A percentile compares a stretch with the other conserved stretches of the same genome.
These are phyloP conservation scores for Euphonia xanthogaster DNA, from an alignment of 2,797 vertebrate genomes.

Conservation along the genomic window DNA sequence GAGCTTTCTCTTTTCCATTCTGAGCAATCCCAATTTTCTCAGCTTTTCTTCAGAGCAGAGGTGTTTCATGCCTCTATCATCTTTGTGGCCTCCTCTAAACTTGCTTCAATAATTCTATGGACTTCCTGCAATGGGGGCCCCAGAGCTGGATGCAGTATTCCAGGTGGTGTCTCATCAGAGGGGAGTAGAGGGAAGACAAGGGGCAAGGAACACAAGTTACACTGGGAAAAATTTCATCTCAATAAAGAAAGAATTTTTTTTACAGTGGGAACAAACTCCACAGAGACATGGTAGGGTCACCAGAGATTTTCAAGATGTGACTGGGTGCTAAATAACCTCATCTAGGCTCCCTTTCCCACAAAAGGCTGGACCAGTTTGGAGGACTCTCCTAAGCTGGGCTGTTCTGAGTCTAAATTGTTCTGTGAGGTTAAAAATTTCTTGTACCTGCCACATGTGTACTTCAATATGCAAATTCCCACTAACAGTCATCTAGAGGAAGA, in stretches of 20 bases:
- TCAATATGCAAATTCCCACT: not conserved
- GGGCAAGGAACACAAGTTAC: not conserved
- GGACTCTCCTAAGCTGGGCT: not conserved
- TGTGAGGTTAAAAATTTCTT: not conserved
- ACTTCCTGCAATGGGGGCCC: rapidly evolving
- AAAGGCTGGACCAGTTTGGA: not conserved
- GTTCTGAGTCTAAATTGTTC: not conserved
- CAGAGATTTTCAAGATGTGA: not conserved
- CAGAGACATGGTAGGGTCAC: not conserved
- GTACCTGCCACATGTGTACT: not conserved
- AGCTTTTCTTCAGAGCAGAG: not conserved
- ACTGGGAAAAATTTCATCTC: not conserved
- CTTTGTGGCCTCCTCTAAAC: not conserved
- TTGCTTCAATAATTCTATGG: not conserved
- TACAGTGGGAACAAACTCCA: not conserved
- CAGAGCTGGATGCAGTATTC: not conserved
- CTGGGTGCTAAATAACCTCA: not conserved
- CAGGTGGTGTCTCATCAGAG: not conserved
- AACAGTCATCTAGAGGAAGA: not conserved
- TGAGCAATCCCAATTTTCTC: not conserved
- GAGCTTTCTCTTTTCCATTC: not conserved
- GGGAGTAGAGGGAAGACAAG: not conserved
- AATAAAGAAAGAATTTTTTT: not conserved
- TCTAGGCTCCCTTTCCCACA: not conserved
- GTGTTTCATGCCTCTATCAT: not conserved